Conservation (phyloP, 2,797 vertebrate genomes). For the Neopelma chrysocephalum region DNA sequence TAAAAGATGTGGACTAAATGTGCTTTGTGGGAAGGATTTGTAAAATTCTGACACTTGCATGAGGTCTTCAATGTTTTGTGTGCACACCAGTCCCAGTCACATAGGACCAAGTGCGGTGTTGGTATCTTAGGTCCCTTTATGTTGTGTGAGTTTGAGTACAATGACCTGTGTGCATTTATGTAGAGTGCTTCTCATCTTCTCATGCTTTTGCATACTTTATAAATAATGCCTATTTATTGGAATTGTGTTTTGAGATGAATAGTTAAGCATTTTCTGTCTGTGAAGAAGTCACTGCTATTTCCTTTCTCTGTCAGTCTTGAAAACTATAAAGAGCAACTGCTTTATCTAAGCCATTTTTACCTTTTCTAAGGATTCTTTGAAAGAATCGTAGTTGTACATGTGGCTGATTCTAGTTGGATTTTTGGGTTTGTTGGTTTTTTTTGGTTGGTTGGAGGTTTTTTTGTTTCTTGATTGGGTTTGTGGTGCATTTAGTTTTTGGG, state of each 20-base stretch:
- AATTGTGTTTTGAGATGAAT: neutral
- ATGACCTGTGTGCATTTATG: neutral
- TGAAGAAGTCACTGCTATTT: neutral
- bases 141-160: neutral
- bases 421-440: neutral
- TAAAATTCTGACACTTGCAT: neutral
- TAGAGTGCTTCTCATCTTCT: neutral
- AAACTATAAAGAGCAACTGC: neutral
- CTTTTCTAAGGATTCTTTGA: neutral
- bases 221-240: neutral
- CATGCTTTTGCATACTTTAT: neutral
- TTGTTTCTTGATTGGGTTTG: neutral
- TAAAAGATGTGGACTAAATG: neutral
- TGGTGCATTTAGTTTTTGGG: neutral
- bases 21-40: neutral
- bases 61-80: neutral
- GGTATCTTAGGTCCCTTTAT: neutral
- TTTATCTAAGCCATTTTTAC: neutral
- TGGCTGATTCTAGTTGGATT: neutral
- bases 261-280: neutral
- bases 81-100: rapidly evolving
- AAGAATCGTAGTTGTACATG: neutral
- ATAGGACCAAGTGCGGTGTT: rapidly evolving
- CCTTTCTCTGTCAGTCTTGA: neutral
- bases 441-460: neutral